phyloP scores from a whole-genome alignment of 2,888 invertebrate species.

The Autographa gamma region DNA sequence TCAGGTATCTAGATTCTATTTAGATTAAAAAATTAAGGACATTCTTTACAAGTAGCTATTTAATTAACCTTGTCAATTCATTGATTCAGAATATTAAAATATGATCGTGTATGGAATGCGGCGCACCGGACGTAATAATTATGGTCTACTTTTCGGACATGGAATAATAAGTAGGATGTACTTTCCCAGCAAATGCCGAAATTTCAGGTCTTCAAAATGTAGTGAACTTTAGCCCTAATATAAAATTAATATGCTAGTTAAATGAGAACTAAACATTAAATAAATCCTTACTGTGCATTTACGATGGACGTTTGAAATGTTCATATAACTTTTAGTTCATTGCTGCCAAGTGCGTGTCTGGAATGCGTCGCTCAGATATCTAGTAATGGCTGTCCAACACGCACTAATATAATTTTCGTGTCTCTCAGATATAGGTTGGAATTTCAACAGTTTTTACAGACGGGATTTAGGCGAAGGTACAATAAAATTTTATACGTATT shows the following conservation, averaged over 20 bases:
- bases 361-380: constrained; percentile 28
- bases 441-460: constrained; percentile 2
- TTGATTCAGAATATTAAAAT: no score
- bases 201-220: no score
- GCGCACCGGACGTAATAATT: no score
- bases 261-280: background rate
- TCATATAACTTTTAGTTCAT: constrained; percentile 14
- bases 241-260: constrained; percentile 22
- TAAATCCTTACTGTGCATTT: constrained; percentile 3
- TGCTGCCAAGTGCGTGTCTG: constrained; percentile 38
- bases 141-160: no score
- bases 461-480: background rate
- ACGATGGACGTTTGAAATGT: constrained; percentile 13
- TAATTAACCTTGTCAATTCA: background rate
- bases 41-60: background rate
- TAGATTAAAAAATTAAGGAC: background rate
- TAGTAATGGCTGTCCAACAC: constrained; percentile 34
- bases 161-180: no score
- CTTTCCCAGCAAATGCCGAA: no score
- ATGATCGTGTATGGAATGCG: no score
- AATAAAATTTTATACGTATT: background rate
- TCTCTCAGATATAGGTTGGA: constrained; percentile 25
- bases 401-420: constrained; percentile 31
- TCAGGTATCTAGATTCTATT: background rate
- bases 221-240: constrained; percentile 7